These are phyloP conservation scores for Carposina sasakii DNA, from an alignment of 1,140 invertebrate genomes.

Conservation along the genomic window DNA sequence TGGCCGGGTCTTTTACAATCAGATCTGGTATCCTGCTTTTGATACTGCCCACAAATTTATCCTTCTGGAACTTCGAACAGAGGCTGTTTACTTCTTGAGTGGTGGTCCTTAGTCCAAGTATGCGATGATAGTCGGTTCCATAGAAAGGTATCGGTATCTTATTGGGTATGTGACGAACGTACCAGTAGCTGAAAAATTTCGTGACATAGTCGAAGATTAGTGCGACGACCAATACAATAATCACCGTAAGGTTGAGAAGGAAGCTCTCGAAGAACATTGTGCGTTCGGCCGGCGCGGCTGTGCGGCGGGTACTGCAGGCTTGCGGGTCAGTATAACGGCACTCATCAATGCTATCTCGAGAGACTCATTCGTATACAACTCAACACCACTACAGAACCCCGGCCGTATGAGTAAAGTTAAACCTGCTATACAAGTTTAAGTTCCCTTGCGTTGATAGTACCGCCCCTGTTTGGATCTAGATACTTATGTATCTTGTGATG, in stretches of 20 bases:
- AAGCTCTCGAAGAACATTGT: constrained; percentile 66
- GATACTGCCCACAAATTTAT: constrained; percentile 63
- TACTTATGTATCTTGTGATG: too few species aligned
- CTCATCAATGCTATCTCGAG: too few species aligned
- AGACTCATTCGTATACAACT: too few species aligned
- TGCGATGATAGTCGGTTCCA: constrained; percentile 55
- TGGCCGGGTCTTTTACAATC: constrained; percentile 72
- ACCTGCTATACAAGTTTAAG: too few species aligned
- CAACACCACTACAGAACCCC: too few species aligned
- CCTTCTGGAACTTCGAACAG: constrained; percentile 39
- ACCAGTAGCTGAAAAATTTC: constrained; percentile 67
- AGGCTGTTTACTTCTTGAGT: constrained; percentile 50
- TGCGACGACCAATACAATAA: constrained; percentile 42
- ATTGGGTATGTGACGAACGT: constrained; percentile 53
- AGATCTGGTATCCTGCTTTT: constrained; percentile 70
- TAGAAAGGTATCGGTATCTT: constrained; percentile 52
- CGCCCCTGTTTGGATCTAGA: too few species aligned
- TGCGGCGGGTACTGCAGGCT: constrained; percentile 36
- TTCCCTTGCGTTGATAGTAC: too few species aligned
- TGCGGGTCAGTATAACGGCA: constrained; percentile 60
- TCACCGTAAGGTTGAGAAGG: constrained; percentile 44
- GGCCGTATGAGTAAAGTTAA: too few species aligned
- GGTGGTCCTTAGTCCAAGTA: constrained; percentile 43
- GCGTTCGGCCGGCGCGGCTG: constrained; percentile 40
- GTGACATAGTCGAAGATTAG: constrained; percentile 60